Evolutionary conservation across 2,113 vertebrate genomes (phyloP), one percentile per base, ranked within the genome.

Genomic region (Pachycephala philippinensis): DNA sequence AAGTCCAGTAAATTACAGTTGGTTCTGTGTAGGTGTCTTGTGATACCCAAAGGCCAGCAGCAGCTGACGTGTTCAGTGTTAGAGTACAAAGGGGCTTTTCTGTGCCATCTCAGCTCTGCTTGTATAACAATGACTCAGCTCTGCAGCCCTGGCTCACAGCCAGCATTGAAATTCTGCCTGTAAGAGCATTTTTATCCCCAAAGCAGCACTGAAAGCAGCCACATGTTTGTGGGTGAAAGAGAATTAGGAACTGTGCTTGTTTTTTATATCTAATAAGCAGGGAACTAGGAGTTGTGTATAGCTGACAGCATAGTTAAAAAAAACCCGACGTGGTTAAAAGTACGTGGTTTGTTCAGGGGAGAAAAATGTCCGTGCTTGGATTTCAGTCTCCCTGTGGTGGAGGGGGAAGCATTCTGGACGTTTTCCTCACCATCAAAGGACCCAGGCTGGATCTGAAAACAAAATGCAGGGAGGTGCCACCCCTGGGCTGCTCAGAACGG

Each of bases 121-220:
- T 93, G 71, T 90, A 1, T 96, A 96, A 92, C 65, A 75, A 2
- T 97, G 97, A 97, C 89, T 97, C 97, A 97, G 97, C 94, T 96
- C 89, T 96, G 96, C 96, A 96, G 94, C 30, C 42, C 77, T 76
- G 93, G 89, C 92, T 49, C 49, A 28, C 76, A 65, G 95, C 91
- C 91, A 18, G 1, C 37, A 6, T 19, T 12, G 31, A 74, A 66
- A 87, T 65, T 68, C 83, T 82, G 84, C 24, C 61, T 82, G 17
- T 17, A 40, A 57, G 26, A 76, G 78, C 65, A 52, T 87, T 95
- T 95, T 72, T 24, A 44, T 49, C 1, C 5, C 72, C 91, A 80
- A 76, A 94, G 45, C 84, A 88, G 53, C 56, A 30, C 49, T 61
- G 59, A 84, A 69, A 85, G 76, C 91, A 89, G 56, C 44, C 44